Evolutionary conservation across 1,140 invertebrate species (phyloP).

Genomic region (Phthorimaea operculella): DNA sequence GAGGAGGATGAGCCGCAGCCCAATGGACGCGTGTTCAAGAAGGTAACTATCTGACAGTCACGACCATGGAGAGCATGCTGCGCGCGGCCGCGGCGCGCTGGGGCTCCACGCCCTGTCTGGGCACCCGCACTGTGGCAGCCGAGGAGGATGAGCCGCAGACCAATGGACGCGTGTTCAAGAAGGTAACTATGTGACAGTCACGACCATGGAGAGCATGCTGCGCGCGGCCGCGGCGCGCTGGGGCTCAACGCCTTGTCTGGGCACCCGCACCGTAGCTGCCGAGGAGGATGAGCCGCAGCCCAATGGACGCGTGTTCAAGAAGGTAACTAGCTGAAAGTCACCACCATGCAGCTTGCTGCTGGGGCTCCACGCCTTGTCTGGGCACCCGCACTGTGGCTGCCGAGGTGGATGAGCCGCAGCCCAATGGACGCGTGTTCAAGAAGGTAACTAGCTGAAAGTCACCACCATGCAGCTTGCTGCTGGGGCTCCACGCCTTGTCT

Average conservation of each 20-base stretch:
- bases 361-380: conserved; percentile 81
- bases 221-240: conserved; percentile 79
- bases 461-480: conserved; percentile 88
- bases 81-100: conserved; percentile 79
- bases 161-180: conserved; percentile 96
- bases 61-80: conserved; percentile 90
- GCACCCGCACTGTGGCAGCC: conserved; percentile 89
- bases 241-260: conserved; percentile 81
- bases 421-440: conserved; percentile 95
- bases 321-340: conserved; percentile 85
- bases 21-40: conserved; percentile 96
- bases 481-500: conserved; percentile 82
- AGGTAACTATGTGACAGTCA: conserved; percentile 85
- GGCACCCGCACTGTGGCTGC: conserved; percentile 91
- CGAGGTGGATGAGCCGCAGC: conserved; percentile 94
- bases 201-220: conserved; percentile 90
- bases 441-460: conserved; percentile 90
- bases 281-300: conserved; percentile 95
- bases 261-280: conserved; percentile 89
- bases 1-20: conserved; percentile 95
- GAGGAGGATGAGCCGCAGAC: conserved; percentile 95
- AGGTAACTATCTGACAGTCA: conserved; percentile 85
- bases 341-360: conserved; percentile 89
- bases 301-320: conserved; percentile 96
- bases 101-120: conserved; percentile 81